Evolutionary conservation across 2,888 invertebrate genomes (phyloP).

Genomic region (Hirudinaria manillensis): DNA sequence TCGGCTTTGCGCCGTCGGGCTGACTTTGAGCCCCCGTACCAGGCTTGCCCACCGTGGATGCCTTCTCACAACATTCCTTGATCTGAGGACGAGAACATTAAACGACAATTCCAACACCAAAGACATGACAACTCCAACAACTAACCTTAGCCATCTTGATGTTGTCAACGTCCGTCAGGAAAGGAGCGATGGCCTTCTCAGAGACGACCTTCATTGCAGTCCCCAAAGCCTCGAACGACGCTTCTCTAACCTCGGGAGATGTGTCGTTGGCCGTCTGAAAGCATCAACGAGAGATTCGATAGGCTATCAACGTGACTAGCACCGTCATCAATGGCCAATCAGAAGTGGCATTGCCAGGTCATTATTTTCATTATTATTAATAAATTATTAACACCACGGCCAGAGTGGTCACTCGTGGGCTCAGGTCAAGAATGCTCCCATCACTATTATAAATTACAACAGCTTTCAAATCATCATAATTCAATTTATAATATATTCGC

Average conservation of each 20-base stretch:
- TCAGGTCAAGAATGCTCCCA: too few species aligned
- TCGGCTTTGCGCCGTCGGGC: conserved; percentile 36
- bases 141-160: conserved; percentile 78
- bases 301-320: not conserved
- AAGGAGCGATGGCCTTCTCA: conserved; percentile 78
- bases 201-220: conserved; percentile 74
- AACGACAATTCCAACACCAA: not conserved
- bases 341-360: too few species aligned
- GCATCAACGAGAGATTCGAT: not conserved
- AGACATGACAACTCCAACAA: not conserved
- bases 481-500: too few species aligned
- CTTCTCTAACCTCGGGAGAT: conserved; percentile 85
- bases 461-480: too few species aligned
- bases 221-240: conserved; percentile 85
- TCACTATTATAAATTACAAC: too few species aligned
- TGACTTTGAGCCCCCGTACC: conserved; percentile 40
- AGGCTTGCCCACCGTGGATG: conserved; percentile 60
- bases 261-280: conserved; percentile 53
- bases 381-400: too few species aligned
- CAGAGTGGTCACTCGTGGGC: too few species aligned
- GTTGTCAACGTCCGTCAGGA: conserved; percentile 79
- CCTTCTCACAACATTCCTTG: conserved; percentile 87
- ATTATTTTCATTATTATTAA: too few species aligned
- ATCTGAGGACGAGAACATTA: conserved; percentile 53
- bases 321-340: not conserved